Conservation (phyloP, 2,113 vertebrate species). For the Panthera tigris region DNA sequence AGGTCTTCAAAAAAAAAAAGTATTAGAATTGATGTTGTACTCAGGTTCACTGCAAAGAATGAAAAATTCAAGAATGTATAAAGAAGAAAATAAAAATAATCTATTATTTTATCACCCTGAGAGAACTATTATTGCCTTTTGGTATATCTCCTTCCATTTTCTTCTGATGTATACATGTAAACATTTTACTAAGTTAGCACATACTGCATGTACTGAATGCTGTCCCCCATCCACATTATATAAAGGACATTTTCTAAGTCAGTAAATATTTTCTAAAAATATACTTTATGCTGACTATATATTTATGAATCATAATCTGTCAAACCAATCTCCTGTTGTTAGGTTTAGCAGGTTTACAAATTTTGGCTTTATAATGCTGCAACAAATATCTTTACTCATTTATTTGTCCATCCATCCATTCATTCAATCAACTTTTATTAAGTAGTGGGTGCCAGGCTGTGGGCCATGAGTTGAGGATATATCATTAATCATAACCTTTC, state of each 20-base stretch:
- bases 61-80: not conserved
- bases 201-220: not conserved
- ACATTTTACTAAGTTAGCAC: not conserved
- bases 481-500: not conserved
- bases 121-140: not conserved
- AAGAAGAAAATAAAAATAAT: not conserved
- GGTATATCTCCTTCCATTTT: not conserved
- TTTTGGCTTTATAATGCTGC: not conserved
- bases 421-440: not conserved
- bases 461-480: not conserved
- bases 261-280: slow-evolving; percentile 24
- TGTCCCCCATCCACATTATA: not conserved
- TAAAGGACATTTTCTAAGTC: not conserved
- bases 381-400: not conserved
- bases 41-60: not conserved
- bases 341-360: not conserved
- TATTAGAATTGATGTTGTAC: not conserved
- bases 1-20: not conserved
- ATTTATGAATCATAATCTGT: not conserved
- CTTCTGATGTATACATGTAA: too few relatives aligned
- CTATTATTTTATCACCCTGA: not conserved
- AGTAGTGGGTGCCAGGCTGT: not conserved
- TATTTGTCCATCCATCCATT: not conserved
- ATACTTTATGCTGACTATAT: not conserved
- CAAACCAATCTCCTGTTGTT: not conserved